phyloP scores from a whole-genome alignment of 2,113 vertebrate species.

The Tiliqua scincoides region DNA sequence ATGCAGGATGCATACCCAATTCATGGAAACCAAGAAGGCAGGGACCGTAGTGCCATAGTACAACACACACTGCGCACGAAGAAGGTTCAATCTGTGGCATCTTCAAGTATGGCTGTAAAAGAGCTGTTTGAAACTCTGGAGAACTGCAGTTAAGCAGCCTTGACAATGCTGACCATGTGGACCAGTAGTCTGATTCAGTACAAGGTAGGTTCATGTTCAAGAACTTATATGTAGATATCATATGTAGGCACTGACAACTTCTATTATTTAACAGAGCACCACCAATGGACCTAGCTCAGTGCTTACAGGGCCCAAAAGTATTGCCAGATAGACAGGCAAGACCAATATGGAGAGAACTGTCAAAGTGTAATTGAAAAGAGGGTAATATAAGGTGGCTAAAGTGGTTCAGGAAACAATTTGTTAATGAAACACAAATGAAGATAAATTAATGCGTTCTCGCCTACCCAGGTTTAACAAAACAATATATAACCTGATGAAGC shows the following conservation, averaged over 20 bases:
- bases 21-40: neutral
- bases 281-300: neutral
- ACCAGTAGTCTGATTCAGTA: too few relatives aligned
- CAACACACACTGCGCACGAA: too few relatives aligned
- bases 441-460: neutral
- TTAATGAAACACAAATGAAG: neutral
- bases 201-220: too few relatives aligned
- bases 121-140: too few relatives aligned
- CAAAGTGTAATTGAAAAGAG: neutral
- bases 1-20: conserved; percentile 29
- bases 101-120: too few relatives aligned
- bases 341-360: neutral
- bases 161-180: too few relatives aligned
- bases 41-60: too few relatives aligned
- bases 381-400: neutral
- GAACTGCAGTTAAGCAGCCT: too few relatives aligned
- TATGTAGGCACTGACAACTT: neutral
- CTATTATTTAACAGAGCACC: neutral
- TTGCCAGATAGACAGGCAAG: neutral
- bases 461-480: neutral
- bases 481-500: neutral
- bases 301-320: neutral
- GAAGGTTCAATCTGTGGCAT: too few relatives aligned
- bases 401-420: neutral
- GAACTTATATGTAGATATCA: too few relatives aligned